phyloP scores from a whole-genome alignment of 1,140 invertebrate species.

The Drosophila ironensis region DNA sequence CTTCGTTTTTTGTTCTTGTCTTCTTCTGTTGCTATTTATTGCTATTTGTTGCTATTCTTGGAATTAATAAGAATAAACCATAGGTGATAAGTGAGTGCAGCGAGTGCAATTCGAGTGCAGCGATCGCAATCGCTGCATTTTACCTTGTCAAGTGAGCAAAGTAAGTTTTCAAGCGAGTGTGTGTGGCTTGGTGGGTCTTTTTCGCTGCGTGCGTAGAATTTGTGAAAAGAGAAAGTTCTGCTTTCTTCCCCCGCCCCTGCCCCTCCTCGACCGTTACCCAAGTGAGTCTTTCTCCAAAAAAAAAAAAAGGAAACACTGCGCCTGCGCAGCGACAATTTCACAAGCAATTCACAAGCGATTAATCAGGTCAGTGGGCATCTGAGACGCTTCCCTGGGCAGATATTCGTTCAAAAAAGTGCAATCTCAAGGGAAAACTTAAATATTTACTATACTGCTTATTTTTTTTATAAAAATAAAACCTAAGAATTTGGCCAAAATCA shows the following conservation, averaged over 20 bases:
- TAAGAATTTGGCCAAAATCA: no score
- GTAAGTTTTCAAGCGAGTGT: not conserved
- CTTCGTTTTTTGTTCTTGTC: not conserved
- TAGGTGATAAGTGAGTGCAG: no score
- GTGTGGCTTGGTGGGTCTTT: conserved; percentile 2
- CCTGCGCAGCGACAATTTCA: conserved; percentile 44
- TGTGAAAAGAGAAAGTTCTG: conserved; percentile 77
- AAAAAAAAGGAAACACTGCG: conserved; percentile 14
- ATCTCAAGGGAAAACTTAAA: not conserved
- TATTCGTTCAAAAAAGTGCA: not conserved
- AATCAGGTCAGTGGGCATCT: conserved; percentile 13
- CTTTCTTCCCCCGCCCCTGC: conserved; percentile 1
- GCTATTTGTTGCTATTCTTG: no score
- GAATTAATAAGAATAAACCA: no score
- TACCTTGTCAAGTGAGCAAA: no score
- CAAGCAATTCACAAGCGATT: conserved; percentile 16
- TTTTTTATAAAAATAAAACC: not conserved
- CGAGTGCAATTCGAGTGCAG: no score
- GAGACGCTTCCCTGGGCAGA: not conserved
- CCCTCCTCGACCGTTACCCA: not conserved
- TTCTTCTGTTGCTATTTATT: no score
- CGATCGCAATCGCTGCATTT: no score
- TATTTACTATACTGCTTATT: not conserved
- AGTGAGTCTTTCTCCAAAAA: not conserved
- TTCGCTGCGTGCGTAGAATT: conserved; percentile 66